Base-by-base conservation (phyloP, 2,797 vertebrate genomes). In the Schizothorax lantsangensis region DNA sequence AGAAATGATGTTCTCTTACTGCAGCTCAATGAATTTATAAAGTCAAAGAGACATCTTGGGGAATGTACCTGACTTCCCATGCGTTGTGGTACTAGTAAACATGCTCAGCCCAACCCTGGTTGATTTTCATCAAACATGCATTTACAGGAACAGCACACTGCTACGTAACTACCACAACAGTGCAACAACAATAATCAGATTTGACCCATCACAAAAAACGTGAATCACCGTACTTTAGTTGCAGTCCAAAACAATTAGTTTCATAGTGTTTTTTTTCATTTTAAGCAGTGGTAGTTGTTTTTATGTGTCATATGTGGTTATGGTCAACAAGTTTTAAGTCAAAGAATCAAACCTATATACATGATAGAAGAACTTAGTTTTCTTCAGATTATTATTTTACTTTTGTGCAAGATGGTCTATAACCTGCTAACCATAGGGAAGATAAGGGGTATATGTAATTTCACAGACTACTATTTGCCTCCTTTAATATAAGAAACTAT, bases 61-160 rank as follows among this genome's bases (percentile, higher is more conserved):
- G 26, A 66, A 81, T 47, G 4, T 10, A 62, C 54, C 77, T 10
- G 9, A 19, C 0, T 47, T 66, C 19, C n/a, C 15, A 0, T 19
- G 40, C 6, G 30, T 8, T 66, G 30, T 38, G 2, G 8, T 2
- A n/a, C 3, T 68, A 4, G 8, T 26, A 62, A 26, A 62, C 17
- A 57, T 0, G 73, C 5, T 8, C n/a, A 30, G 10, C 73, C 45
- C 74, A 71, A 7, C 62, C 26, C 14, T 3, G 62, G 12, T 2
- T 6, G 2, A 62, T 62, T 43, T 14, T 62, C 2, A 0, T 0
- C 4, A 66, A 21, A 10, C 2, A 2, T 0, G 11, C 1, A 21
- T 30, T 62, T 80, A 66, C 40, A 47, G 9, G 38, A 80, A 80
- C 2, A 30, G 14, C 36, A 14, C 11, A 26, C 5, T 1, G 1